phyloP scores from a whole-genome alignment of 2,888 invertebrate genomes.

The Mesorhabditis sp. region DNA sequence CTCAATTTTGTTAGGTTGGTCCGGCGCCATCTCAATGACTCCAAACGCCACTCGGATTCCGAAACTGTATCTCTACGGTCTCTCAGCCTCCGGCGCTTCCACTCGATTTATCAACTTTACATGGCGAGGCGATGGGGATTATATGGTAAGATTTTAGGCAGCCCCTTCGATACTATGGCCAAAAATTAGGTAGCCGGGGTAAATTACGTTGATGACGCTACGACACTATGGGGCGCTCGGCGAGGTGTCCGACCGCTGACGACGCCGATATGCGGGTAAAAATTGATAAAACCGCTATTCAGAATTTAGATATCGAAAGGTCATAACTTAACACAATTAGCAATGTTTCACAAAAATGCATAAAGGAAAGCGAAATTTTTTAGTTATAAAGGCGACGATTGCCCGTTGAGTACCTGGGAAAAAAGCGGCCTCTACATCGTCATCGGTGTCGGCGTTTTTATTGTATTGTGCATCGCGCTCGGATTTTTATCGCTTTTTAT shows the following conservation, averaged over 20 bases:
- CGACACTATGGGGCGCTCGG: neutral
- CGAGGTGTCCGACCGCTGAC: neutral
- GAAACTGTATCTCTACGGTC: neutral
- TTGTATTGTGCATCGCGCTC: neutral
- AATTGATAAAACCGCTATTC: neutral
- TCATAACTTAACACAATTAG: too few species aligned
- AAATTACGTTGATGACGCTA: neutral
- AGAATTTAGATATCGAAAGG: too few species aligned
- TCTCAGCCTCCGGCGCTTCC: neutral
- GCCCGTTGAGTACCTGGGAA: neutral
- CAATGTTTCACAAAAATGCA: too few species aligned
- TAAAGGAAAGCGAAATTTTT: neutral
- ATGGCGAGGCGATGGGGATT: neutral
- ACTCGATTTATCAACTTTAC: constrained; percentile 1
- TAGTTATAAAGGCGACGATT: neutral
- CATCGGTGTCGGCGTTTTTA: constrained; percentile 1
- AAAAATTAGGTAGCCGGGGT: constrained; percentile 1
- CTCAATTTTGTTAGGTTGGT: neutral
- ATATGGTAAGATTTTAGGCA: neutral
- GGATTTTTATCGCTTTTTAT: neutral
- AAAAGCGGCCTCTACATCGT: neutral
- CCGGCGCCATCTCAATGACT: neutral
- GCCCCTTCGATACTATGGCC: neutral
- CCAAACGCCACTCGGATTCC: neutral
- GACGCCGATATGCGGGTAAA: constrained; percentile 5